These are phyloP conservation scores for Pollenia griseotomentosa DNA, from an alignment of 2,888 invertebrate species.

Conservation along the genomic window DNA sequence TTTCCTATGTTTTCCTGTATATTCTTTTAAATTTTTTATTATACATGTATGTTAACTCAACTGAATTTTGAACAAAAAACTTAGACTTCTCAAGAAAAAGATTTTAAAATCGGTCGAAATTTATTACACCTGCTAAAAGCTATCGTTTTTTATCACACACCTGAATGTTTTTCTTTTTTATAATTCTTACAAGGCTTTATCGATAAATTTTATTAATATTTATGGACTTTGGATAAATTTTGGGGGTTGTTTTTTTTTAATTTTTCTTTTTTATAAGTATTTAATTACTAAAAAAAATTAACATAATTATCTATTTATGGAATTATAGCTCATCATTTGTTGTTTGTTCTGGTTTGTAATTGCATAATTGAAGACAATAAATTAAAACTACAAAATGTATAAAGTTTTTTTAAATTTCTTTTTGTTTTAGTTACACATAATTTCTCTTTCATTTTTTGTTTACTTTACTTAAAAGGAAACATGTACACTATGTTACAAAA, in stretches of 20 bases:
- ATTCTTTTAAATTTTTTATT: no score
- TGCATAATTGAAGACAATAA: constrained; percentile 57
- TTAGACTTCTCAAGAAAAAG: no score
- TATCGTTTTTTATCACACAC: no score
- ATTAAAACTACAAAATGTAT: constrained; percentile 58
- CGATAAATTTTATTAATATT: constrained; percentile 62
- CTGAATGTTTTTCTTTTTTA: neutral
- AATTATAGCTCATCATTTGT: constrained; percentile 56
- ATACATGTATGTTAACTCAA: no score
- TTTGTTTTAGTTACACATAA: constrained; percentile 40
- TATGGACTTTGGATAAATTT: constrained; percentile 65
- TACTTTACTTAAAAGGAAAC: constrained; percentile 47
- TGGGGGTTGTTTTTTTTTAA: constrained; percentile 22
- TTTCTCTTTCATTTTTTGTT: constrained; percentile 32
- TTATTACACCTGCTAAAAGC: no score
- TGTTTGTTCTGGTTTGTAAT: constrained; percentile 40
- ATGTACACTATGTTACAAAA: no score
- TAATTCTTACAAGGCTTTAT: constrained; percentile 59
- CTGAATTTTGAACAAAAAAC: no score
- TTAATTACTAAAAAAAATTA: constrained; percentile 59
- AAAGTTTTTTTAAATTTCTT: constrained; percentile 5
- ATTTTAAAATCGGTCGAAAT: no score
- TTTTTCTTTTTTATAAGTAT: constrained; percentile 29
- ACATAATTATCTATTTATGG: constrained; percentile 64
- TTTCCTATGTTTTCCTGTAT: no score